Conservation (phyloP, 2,797 vertebrate species). For the Zalophus californianus region DNA sequence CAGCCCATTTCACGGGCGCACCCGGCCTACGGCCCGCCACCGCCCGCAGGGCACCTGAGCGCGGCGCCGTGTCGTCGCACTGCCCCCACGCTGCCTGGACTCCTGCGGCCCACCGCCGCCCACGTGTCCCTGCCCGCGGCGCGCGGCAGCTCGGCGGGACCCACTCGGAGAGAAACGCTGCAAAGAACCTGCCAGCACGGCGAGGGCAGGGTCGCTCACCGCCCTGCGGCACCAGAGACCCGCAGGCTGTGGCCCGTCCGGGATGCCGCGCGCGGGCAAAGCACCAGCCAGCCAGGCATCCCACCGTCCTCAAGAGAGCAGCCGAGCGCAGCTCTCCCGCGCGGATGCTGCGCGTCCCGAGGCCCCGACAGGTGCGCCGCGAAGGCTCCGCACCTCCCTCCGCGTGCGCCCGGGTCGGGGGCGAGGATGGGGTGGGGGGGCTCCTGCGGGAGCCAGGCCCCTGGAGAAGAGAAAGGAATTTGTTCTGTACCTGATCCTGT, state of each 20-base stretch:
- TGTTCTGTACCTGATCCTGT: constrained; percentile 86
- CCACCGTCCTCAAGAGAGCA: background rate
- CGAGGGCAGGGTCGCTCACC: background rate
- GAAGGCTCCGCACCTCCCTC: background rate
- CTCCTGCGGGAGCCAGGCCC: background rate
- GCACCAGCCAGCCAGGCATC: background rate
- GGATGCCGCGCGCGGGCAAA: background rate
- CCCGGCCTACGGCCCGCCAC: background rate
- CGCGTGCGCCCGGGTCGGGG: background rate
- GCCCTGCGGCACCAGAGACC: background rate
- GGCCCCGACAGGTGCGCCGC: background rate
- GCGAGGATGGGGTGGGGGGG: too few species aligned
- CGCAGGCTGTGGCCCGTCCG: fast-evolving
- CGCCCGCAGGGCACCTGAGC: fast-evolving
- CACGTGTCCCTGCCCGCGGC: background rate
- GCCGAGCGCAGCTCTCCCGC: background rate
- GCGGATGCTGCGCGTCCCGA: background rate
- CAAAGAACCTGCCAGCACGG: fast-evolving
- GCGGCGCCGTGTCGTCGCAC: fast-evolving
- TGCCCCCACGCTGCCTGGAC: fast-evolving
- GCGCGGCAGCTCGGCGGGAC: background rate
- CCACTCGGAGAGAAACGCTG: background rate
- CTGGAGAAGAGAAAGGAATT: background rate
- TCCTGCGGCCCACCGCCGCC: background rate
- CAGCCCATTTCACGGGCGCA: fast-evolving